phyloP scores from a whole-genome alignment of 2,888 invertebrate genomes.

The Scaptomyza tumidula region DNA sequence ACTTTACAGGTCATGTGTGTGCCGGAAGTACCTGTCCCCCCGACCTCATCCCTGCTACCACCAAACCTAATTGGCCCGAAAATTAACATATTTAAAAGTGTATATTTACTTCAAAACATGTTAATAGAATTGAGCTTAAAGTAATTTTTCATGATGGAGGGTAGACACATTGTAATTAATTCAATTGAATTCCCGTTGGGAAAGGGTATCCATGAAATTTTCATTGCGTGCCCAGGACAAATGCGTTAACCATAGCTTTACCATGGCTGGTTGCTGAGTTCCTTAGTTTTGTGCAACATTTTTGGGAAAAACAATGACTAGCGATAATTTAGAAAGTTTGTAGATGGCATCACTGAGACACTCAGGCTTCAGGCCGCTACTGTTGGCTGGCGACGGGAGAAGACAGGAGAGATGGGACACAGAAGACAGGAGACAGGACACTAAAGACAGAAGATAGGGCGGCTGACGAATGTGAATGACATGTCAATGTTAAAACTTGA shows the following conservation, averaged over 20 bases:
- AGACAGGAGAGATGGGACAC: background rate
- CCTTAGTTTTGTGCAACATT: conserved; percentile 13
- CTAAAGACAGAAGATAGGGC: background rate
- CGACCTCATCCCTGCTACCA: background rate
- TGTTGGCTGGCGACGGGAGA: background rate
- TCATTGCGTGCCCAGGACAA: conserved; percentile 34
- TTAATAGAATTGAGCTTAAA: conserved; percentile 4
- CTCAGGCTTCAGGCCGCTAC: background rate
- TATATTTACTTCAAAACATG: background rate
- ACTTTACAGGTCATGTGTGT: conserved; percentile 15
- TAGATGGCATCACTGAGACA: conserved; percentile 11
- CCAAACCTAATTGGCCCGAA: conserved; percentile 15
- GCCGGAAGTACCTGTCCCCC: conserved; percentile 5
- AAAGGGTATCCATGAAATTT: conserved; percentile 26
- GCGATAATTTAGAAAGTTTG: conserved; percentile 68
- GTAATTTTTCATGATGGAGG: conserved; percentile 26
- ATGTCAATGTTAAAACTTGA: conserved; percentile 62
- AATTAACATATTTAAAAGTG: conserved; percentile 65
- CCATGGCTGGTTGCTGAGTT: conserved; percentile 10
- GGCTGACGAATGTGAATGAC: conserved; percentile 45
- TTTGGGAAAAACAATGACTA: conserved; percentile 61
- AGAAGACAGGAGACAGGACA: background rate
- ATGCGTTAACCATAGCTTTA: conserved; percentile 6
- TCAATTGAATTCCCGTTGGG: conserved; percentile 28
- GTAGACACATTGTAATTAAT: conserved; percentile 57